Conservation (phyloP, 1,140 invertebrate species). For the Myzus persicae region DNA sequence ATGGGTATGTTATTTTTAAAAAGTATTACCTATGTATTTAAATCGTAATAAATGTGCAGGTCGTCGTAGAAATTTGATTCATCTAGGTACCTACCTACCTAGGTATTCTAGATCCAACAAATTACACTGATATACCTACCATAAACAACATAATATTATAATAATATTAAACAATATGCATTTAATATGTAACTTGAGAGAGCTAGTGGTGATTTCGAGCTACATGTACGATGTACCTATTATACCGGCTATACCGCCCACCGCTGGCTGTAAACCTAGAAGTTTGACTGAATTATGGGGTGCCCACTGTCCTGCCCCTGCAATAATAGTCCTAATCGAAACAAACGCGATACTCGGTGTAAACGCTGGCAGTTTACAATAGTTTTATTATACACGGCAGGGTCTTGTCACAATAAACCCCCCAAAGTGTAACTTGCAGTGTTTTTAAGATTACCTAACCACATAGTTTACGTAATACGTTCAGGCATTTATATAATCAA, state of each 20-base stretch:
- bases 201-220: neutral
- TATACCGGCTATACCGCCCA: too few relatives aligned
- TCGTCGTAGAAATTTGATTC: neutral
- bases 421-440: neutral
- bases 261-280: neutral
- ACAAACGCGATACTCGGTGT: neutral
- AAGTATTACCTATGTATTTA: neutral
- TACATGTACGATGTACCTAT: neutral
- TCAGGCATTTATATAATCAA: constrained; percentile 1
- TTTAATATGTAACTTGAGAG: neutral
- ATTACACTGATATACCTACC: neutral
- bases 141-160: neutral
- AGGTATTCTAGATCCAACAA: neutral
- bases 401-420: neutral
- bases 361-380: neutral
- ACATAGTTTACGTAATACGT: neutral
- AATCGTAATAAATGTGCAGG: neutral
- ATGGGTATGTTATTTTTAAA: neutral
- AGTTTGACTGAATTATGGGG: neutral
- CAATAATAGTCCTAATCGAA: neutral
- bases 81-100: neutral
- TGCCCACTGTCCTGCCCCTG: neutral
- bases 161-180: neutral
- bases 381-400: neutral
- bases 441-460: neutral